These are phyloP conservation scores for Sarcophaga carnaria DNA, from an alignment of 2,888 invertebrate genomes.

Conservation along the genomic window DNA sequence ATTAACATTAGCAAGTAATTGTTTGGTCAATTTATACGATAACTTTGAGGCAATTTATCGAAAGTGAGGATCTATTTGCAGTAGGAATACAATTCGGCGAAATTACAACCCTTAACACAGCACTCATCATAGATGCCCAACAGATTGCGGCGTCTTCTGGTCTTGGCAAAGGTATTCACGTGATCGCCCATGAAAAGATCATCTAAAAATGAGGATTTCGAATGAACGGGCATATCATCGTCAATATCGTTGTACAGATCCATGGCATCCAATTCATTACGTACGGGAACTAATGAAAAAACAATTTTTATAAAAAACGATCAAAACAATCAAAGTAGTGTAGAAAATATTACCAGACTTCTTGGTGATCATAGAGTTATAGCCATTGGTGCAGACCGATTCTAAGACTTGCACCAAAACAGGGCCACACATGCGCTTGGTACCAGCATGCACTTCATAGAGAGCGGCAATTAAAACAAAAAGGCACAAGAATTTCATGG, in stretches of 20 bases:
- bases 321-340: neutral
- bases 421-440: constrained; percentile 46
- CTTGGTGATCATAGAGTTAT: constrained; percentile 23
- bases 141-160: constrained; percentile 52
- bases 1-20: neutral
- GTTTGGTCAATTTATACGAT: neutral
- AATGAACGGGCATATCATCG: constrained; percentile 19
- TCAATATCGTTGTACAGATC: constrained; percentile 45
- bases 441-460: constrained; percentile 13
- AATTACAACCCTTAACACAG: constrained; percentile 55
- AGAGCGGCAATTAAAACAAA: constrained; percentile 40
- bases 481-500: constrained; percentile 60
- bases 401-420: constrained; percentile 31
- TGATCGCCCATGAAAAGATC: constrained; percentile 38
- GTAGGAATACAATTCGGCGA: constrained; percentile 49
- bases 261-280: constrained; percentile 30
- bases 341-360: constrained; percentile 37
- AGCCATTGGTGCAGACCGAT: constrained; percentile 25
- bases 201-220: constrained; percentile 29
- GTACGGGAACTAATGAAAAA: neutral
- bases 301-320: neutral
- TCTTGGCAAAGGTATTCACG: constrained; percentile 49
- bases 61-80: constrained; percentile 29
- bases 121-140: constrained; percentile 63
- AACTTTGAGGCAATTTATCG: neutral